Conservation (phyloP, 2,888 invertebrate genomes). For the Bedellia somnulentella region DNA sequence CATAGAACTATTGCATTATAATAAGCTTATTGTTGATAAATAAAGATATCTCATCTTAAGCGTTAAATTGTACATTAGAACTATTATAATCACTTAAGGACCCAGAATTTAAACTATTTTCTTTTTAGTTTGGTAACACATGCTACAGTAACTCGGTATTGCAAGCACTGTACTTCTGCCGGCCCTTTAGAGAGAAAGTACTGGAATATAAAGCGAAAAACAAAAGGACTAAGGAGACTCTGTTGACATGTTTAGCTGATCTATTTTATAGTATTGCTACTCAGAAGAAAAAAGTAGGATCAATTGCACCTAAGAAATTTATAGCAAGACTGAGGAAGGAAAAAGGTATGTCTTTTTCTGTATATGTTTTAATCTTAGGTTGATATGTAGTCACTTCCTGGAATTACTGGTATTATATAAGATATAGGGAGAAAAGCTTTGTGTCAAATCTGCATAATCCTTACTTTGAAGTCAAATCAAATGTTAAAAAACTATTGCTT, state of each 20-base stretch:
- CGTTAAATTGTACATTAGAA: too few species aligned
- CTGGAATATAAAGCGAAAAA: conserved; percentile 97
- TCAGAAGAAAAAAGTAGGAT: conserved; percentile 99
- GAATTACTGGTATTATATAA: too few species aligned
- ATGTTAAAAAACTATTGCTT: too few species aligned
- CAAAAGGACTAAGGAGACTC: conserved; percentile 93
- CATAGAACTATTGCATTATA: too few species aligned
- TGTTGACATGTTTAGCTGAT: conserved; percentile 97
- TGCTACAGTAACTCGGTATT: conserved; percentile 99
- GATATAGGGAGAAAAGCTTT: too few species aligned
- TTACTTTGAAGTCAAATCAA: too few species aligned
- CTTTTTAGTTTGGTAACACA: conserved; percentile 96
- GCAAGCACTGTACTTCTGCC: conserved; percentile 98
- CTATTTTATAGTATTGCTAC: conserved; percentile 98
- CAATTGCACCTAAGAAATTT: conserved; percentile 99
- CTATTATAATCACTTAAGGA: too few species aligned
- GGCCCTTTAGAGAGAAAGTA: conserved; percentile 98
- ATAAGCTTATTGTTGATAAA: too few species aligned
- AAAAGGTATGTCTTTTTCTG: conserved; percentile 68
- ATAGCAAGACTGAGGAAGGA: conserved; percentile 97
- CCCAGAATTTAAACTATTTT: too few species aligned
- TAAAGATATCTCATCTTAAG: too few species aligned
- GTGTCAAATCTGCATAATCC: too few species aligned
- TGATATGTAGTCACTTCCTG: neutral
- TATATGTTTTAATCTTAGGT: conserved; percentile 2